Evolutionary conservation across 2,888 invertebrate species (phyloP), one percentile per base, ranked within the genome.

Genomic region (Fissipunctia ypsillon): DNA sequence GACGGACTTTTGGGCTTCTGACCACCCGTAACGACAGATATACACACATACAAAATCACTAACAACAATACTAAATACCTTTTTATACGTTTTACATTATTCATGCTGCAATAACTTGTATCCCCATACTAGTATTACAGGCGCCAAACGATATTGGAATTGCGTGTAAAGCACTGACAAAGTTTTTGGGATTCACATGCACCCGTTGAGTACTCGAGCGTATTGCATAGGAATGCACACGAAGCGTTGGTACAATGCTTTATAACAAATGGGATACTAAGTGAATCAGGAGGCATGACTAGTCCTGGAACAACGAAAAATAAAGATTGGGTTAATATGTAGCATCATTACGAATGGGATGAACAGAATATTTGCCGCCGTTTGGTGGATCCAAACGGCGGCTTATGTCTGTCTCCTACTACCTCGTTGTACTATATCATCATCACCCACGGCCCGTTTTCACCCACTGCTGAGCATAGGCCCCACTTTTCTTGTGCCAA

Each of bases 241-340:
- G 72, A 74, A 5, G n/a, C 5, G 5, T 41, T 19, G 31, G 0
- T 12, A 74, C 72, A 72, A 16, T 22, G 22, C 48, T 74, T 72
- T 41, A 2, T 7, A 10, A 16, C 0, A 25, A 41, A 50, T 41
- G 75, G 72, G 19, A 72, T 22, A 31, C 22, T 0, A 0, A 72
- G 25, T 41, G 31, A 1, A 0, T 59, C 14, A 31, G 72, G 48
- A 59, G 75, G 41, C n/a, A 5, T 0, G 16, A 25, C 0, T 41
- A 41, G 0, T 50, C 5, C 75, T 72, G 72, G 10, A 72, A 72
- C 72, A 72, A 72, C 38, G 38, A 59, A 48, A 72, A 57, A 73
- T 45, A 19, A 35, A 48, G 22, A 35, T n/a, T 71, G 56, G 28
- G 56, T 38, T 41, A 50, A 14, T 43, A 25, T 25, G 28, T 38